Evolutionary conservation across 2,888 invertebrate species (phyloP), one percentile per base, ranked within the genome.

Genomic region (Caenorhabditis sp.): DNA sequence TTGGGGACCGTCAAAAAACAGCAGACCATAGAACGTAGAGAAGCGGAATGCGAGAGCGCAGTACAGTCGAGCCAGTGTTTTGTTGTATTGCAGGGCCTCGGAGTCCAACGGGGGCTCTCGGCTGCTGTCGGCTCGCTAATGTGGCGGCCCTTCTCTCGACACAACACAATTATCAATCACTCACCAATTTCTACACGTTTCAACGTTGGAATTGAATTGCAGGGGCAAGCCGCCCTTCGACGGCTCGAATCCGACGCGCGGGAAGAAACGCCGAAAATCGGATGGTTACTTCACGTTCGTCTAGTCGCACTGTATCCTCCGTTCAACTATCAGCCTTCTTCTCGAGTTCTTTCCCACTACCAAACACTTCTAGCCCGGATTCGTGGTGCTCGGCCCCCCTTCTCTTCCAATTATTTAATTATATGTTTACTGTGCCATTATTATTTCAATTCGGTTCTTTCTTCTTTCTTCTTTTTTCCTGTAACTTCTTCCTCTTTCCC

Each of bases 221-320:
- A 90, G 87, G 83, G 88, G 84, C 64, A 90, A 91, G 84, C 91
- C 90, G 67, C 88, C 88, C 65, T 90, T 89, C 85, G 91, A 90
- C 78, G 88, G 89, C 51, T 86, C 90, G 44, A 91, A 91, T 77
- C 89, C 88, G 80, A 90, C 90, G 56, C 74, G 91, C 26, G 90
- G 89, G 51, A 91, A 90, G 83, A 91, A 91, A 71, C 89, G 92
- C 50, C 86, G 92, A 80, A 92, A 92, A 84, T 89, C 89, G 55
- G 92, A 92, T 74, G 92, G 92, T 58, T 92, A 92, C 86, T 92
- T 92, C 88, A 92, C 92, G 62, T 92, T 92, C 87, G 92, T 92
- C 80, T 92, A 81, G 65, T 64, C 15, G 13, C 56, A 56, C n/a
- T 71, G 22, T 71, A 32, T 68, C 32, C 61, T 53, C 15, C 51